Evolutionary conservation across 2,113 vertebrate genomes (phyloP).

Genomic region (Sapajus apella): DNA sequence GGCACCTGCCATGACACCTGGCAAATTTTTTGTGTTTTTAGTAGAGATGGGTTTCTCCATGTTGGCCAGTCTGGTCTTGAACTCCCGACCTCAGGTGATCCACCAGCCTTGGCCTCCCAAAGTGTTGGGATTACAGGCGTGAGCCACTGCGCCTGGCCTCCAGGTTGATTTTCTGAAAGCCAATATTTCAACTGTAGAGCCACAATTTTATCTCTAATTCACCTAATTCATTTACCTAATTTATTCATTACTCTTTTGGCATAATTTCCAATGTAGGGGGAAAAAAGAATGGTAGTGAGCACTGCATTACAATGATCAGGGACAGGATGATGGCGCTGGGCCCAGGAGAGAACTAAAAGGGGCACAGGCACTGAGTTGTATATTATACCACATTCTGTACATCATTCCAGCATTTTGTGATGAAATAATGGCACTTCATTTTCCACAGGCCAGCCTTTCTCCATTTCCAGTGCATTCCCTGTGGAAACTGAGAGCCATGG

Average conservation of each 20-base stretch:
- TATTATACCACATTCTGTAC: not conserved
- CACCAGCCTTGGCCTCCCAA: too few relatives aligned
- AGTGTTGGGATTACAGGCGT: too few relatives aligned
- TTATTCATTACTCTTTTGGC: not conserved
- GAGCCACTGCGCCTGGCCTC: not conserved
- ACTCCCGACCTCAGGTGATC: too few relatives aligned
- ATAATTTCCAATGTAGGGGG: not conserved
- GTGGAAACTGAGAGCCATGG: not conserved
- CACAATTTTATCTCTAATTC: not conserved
- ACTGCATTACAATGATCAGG: not conserved
- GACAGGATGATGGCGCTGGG: not conserved
- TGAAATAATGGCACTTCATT: not conserved
- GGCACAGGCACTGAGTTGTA: not conserved
- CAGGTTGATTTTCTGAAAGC: conserved; percentile 30
- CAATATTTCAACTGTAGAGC: not conserved
- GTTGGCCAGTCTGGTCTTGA: too few relatives aligned
- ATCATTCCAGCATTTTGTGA: not conserved
- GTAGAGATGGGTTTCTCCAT: too few relatives aligned
- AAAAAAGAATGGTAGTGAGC: not conserved
- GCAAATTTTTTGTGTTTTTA: too few relatives aligned
- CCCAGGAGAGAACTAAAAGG: not conserved
- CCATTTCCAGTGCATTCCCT: not conserved
- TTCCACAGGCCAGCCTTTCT: not conserved
- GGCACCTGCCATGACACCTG: too few relatives aligned
- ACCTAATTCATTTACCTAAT: conserved; percentile 16